Evolutionary conservation across 2,888 invertebrate species (phyloP), one percentile per base, ranked within the genome.

Genomic region (Brachypalpus laphriformis): DNA sequence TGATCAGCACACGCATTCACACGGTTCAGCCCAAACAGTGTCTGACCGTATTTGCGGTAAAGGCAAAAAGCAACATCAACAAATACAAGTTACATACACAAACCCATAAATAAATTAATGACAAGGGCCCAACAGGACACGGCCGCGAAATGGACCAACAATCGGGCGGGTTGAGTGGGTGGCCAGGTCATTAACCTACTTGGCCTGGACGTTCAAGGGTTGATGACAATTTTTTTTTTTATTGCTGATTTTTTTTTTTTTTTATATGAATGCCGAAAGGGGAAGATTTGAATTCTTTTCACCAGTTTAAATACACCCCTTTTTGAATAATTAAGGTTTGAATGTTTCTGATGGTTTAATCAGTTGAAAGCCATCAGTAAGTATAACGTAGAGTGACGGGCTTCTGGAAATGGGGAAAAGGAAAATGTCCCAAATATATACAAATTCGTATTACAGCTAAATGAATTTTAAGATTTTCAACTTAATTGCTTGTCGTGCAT

Each of bases 91-190:
- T 34, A 9, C 56, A 34, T 18, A 49, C 40, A 49, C 56, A 71
- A 71, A 34, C 20, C 63, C 59, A 56, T 78, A 78, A 70, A 78
- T 78, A 78, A 71, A 78, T 71, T 56, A 70, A 78, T 51, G 51
- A 59, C 63, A 47, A 56, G 54, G 18, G 11, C 57, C 16, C 16
- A 54, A 42, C 11, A 77, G 31, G 31, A 61, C 68, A 68, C 18
- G 31, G 22, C 59, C 66, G 59, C 59, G 42, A 76, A 59, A 37
- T 61, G 59, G n/a, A 42, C 28, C 28, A 59, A 31, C 68, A 61
- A 68, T 34, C 28, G 34, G 54, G 11, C 31, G 25, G 49, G 18
- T 14, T 45, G 9, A 4, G 8, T 40, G 20, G 40, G 66, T 66
- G 34, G 28, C n/a, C 31, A 22, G 40, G 66, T n/a, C 51, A 45